These are phyloP conservation scores for Chromobotia macracanthus DNA, from an alignment of 2,797 vertebrate genomes.

Conservation along the genomic window DNA sequence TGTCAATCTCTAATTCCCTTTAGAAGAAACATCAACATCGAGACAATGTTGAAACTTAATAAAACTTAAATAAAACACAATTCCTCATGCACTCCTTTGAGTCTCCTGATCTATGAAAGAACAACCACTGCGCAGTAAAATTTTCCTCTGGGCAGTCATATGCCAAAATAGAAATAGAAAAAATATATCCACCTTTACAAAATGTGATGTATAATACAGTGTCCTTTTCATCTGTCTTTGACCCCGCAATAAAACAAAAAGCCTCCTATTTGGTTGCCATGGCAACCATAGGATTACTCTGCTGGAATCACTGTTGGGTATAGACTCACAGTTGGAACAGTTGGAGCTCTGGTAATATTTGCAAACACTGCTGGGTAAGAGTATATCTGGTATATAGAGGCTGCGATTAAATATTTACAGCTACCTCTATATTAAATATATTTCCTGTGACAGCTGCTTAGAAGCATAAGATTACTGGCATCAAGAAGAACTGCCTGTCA, in stretches of 20 bases:
- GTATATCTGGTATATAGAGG: no score
- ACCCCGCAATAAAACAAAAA: not conserved
- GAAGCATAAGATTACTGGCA: slow-evolving; percentile 17
- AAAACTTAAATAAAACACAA: not conserved
- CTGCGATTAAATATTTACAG: slow-evolving; percentile 42
- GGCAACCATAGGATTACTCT: slow-evolving; percentile 65
- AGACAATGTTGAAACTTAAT: not conserved
- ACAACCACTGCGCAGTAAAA: not conserved
- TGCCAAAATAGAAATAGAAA: not conserved
- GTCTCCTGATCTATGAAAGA: not conserved
- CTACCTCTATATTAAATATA: slow-evolving; percentile 30
- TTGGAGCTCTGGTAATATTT: slow-evolving; percentile 41
- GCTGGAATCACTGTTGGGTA: slow-evolving; percentile 62
- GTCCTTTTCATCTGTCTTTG: slow-evolving; percentile 17
- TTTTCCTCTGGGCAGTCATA: not conserved
- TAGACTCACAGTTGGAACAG: slow-evolving; percentile 63
- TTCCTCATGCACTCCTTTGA: not conserved
- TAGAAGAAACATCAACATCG: not conserved
- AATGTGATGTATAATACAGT: slow-evolving; percentile 26
- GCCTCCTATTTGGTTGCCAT: slow-evolving; percentile 69
- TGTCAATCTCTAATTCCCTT: not conserved
- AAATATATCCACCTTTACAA: slow-evolving; percentile 19
- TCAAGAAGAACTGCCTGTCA: not conserved
- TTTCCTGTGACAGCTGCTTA: slow-evolving; percentile 34
- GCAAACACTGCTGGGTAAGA: slow-evolving; percentile 29